Evolutionary conservation across 1,140 invertebrate genomes (phyloP).

Genomic region (Gryon sp.): DNA sequence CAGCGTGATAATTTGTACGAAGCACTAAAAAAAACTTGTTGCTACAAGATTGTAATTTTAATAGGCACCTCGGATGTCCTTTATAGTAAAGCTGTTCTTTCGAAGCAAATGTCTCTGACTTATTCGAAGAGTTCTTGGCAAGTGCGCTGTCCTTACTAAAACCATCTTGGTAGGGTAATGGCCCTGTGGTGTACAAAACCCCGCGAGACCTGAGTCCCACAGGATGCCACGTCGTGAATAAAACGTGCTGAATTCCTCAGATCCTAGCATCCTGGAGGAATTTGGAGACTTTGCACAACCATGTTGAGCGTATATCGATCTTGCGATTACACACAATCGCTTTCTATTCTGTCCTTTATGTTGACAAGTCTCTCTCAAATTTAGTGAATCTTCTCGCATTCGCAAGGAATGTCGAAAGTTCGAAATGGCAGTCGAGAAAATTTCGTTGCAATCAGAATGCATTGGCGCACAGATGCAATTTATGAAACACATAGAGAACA

Average conservation of each 20-base stretch:
- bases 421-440: constrained; percentile 45
- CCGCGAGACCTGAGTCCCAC: constrained; percentile 50
- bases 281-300: constrained; percentile 54
- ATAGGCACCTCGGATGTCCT: constrained; percentile 8
- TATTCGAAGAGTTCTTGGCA: constrained; percentile 61
- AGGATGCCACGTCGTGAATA: constrained; percentile 62
- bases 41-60: background rate
- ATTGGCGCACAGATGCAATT: constrained; percentile 38
- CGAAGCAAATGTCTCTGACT: constrained; percentile 30
- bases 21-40: background rate
- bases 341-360: constrained; percentile 64
- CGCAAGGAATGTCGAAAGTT: constrained; percentile 52
- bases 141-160: constrained; percentile 54
- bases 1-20: too few relatives aligned
- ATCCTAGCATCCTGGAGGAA: constrained; percentile 58
- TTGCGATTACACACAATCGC: constrained; percentile 65
- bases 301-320: constrained; percentile 57
- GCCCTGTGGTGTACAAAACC: constrained; percentile 58
- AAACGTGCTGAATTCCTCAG: constrained; percentile 65
- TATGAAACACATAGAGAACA: constrained; percentile 40
- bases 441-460: constrained; percentile 54
- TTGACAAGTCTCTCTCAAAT: constrained; percentile 65
- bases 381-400: constrained; percentile 39
- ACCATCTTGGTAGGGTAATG: constrained; percentile 58
- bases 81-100: constrained; percentile 5